Conservation (phyloP, 2,113 vertebrate genomes). For the Synchiropus splendidus region DNA sequence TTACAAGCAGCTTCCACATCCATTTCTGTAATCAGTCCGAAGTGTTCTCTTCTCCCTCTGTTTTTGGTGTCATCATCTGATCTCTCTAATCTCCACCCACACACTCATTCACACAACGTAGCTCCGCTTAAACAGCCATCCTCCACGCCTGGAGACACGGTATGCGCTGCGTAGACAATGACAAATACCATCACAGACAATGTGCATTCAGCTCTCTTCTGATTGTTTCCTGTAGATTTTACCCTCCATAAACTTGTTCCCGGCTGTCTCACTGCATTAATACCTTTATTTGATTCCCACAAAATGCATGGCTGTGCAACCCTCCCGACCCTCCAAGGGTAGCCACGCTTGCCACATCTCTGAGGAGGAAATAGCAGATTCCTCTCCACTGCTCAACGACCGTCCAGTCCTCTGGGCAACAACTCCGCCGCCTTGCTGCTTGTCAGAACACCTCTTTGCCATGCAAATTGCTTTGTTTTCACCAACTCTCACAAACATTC, state of each 20-base stretch:
- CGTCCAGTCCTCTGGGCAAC: slow-evolving; percentile 38
- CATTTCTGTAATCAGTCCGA: slow-evolving; percentile 9
- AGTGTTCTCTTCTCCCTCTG: slow-evolving; percentile 6
- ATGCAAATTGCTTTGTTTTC: slow-evolving; percentile 43
- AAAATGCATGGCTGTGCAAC: slow-evolving; percentile 24
- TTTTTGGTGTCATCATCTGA: slow-evolving; percentile 15
- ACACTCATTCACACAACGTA: slow-evolving; percentile 12
- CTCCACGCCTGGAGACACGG: neutral
- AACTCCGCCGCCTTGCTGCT: slow-evolving; percentile 22
- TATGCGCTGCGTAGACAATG: neutral
- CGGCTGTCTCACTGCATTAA: slow-evolving; percentile 19
- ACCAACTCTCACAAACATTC: slow-evolving; percentile 15
- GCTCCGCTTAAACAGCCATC: neutral
- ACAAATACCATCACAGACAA: neutral
- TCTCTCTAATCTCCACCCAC: slow-evolving; percentile 25
- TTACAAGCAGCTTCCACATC: slow-evolving; percentile 14
- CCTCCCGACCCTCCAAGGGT: slow-evolving; percentile 8
- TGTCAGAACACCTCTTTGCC: slow-evolving; percentile 49
- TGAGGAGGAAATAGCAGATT: slow-evolving; percentile 28
- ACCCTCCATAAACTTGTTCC: neutral
- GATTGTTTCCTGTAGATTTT: too few relatives aligned
- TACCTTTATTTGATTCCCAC: slow-evolving; percentile 37
- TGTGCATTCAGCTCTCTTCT: slow-evolving; percentile 2
- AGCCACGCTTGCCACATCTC: slow-evolving; percentile 20
- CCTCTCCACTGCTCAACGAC: slow-evolving; percentile 34